phyloP scores from a whole-genome alignment of 2,797 vertebrate genomes.

The Microctenopoma steveboyesi region DNA sequence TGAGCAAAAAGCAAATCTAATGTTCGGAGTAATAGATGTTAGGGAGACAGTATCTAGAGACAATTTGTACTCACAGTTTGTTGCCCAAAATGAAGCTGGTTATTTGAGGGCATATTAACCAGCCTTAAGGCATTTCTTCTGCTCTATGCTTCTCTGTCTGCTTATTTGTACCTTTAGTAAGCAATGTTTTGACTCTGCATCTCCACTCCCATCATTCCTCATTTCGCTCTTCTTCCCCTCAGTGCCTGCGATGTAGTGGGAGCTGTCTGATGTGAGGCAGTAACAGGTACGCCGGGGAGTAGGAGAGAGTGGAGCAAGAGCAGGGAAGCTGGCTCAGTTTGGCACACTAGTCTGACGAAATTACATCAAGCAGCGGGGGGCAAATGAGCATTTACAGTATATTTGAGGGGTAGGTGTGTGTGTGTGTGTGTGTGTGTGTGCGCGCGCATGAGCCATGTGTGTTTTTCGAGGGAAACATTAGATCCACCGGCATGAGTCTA shows the following conservation, averaged over 20 bases:
- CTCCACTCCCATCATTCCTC: slow-evolving; percentile 23
- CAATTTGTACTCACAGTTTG: slow-evolving; percentile 36
- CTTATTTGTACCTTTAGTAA: slow-evolving; percentile 49
- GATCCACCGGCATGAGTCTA: slow-evolving; percentile 72
- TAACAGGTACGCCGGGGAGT: slow-evolving; percentile 68
- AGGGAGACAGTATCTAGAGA: slow-evolving; percentile 24
- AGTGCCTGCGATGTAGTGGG: slow-evolving; percentile 40
- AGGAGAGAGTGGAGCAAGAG: slow-evolving; percentile 26
- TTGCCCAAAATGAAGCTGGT: slow-evolving; percentile 24
- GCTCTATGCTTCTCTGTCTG: slow-evolving; percentile 32
- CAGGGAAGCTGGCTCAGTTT: slow-evolving; percentile 41
- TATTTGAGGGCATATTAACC: slow-evolving; percentile 53
- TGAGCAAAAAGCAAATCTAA: slow-evolving; percentile 13
- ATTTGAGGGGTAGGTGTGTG: slow-evolving; percentile 46
- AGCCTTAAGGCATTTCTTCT: slow-evolving; percentile 35
- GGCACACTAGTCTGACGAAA: slow-evolving; percentile 65
- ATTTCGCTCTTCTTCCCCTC: slow-evolving; percentile 36
- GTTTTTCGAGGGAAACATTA: slow-evolving; percentile 67
- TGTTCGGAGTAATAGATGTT: slow-evolving; percentile 14
- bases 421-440: slow-evolving; percentile 25
- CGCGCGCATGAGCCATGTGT: slow-evolving; percentile 10
- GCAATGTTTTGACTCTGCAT: slow-evolving; percentile 57
- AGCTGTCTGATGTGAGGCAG: slow-evolving; percentile 57
- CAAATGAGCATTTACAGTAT: slow-evolving; percentile 77
- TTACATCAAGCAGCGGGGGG: slow-evolving; percentile 72